phyloP scores from a whole-genome alignment of 2,888 invertebrate genomes.

The Allolobophora icterica region DNA sequence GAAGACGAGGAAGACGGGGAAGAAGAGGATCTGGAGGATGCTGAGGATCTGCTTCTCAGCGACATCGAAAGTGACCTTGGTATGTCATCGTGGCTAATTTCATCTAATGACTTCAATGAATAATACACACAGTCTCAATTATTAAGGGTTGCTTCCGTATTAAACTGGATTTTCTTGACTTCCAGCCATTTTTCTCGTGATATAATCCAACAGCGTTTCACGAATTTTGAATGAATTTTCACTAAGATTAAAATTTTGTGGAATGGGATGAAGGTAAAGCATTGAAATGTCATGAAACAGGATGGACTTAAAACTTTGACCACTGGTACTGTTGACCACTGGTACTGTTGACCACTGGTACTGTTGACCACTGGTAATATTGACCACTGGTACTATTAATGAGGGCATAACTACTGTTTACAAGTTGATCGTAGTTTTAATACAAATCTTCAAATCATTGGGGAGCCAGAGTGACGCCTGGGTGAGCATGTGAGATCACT shows the following conservation, averaged over 20 bases:
- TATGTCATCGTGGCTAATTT: background rate
- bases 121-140: too few species aligned
- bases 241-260: background rate
- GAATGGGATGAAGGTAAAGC: background rate
- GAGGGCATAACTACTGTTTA: too few species aligned
- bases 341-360: too few species aligned
- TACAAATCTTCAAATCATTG: background rate
- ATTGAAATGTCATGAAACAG: background rate
- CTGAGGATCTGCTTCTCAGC: background rate
- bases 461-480: too few species aligned
- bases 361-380: too few species aligned
- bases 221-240: background rate
- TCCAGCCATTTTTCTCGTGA: background rate
- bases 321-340: too few species aligned
- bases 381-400: too few species aligned
- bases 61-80: slow-evolving; percentile 22
- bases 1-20: slow-evolving; percentile 37
- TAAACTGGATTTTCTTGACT: background rate
- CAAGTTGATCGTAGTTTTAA: background rate
- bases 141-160: background rate
- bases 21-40: slow-evolving; percentile 26
- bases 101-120: background rate
- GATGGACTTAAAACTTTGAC: background rate
- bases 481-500: too few species aligned
- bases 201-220: background rate